These are phyloP conservation scores for Solenodon paradoxus DNA, from an alignment of 2,113 vertebrate species.

Conservation along the genomic window DNA sequence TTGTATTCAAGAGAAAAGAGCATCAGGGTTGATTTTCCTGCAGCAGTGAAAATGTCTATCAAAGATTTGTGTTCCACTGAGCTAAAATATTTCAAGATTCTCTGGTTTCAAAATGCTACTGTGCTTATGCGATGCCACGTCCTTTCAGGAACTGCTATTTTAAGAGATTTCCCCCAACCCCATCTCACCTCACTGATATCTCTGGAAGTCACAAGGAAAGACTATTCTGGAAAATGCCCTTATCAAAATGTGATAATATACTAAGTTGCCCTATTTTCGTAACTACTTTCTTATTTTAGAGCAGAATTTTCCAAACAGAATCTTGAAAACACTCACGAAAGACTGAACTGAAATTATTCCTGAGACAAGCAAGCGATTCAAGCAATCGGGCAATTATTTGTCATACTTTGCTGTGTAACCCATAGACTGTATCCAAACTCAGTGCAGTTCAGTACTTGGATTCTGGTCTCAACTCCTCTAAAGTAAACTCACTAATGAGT, in stretches of 20 bases:
- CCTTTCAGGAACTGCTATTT: conserved; percentile 50
- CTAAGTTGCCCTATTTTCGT: conserved; percentile 56
- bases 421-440: neutral
- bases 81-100: conserved; percentile 26
- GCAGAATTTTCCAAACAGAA: neutral
- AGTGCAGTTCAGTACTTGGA: no score
- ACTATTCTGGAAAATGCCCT: conserved; percentile 59
- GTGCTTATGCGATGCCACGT: conserved; percentile 47
- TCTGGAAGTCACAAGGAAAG: conserved; percentile 32
- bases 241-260: conserved; percentile 37
- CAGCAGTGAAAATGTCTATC: accelerated
- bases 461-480: neutral
- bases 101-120: conserved; percentile 60
- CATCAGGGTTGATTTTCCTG: neutral
- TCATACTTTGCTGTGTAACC: neutral
- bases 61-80: neutral
- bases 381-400: neutral
- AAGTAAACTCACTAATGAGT: neutral
- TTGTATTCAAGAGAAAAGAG: neutral
- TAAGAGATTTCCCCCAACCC: conserved; percentile 30
- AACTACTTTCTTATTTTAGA: conserved; percentile 55
- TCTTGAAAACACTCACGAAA: neutral
- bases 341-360: neutral
- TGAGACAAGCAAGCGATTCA: neutral
- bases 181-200: conserved; percentile 49